Evolutionary conservation across 2,113 vertebrate species (phyloP).

Genomic region (Anseranas semipalmata): DNA sequence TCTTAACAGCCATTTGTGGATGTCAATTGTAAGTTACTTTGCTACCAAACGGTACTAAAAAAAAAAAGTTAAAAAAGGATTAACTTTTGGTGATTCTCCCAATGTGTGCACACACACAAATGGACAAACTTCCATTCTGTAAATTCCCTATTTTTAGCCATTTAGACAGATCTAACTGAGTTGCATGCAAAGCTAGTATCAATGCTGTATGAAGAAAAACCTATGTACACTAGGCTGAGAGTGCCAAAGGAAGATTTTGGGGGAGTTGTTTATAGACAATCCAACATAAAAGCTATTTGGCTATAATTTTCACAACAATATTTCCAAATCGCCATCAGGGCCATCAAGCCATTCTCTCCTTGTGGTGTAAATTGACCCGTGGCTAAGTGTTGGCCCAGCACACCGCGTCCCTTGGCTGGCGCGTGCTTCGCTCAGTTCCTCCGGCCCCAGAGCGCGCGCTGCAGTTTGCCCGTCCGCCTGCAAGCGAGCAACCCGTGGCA

Average conservation of each 20-base stretch:
- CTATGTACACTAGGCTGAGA: not conserved
- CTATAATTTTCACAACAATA: not conserved
- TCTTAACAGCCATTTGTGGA: not conserved
- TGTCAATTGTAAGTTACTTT: not conserved
- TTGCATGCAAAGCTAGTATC: not conserved
- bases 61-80: not conserved
- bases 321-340: not conserved
- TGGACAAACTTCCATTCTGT: not conserved
- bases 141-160: not conserved
- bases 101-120: accelerated
- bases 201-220: not conserved
- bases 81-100: not conserved
- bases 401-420: not conserved
- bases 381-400: not conserved
- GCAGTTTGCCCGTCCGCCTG: accelerated
- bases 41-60: not conserved
- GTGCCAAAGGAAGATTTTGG: not conserved
- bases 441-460: not conserved
- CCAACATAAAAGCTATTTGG: not conserved
- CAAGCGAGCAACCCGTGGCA: not conserved
- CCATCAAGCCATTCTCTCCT: not conserved
- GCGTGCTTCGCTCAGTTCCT: accelerated
- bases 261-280: not conserved
- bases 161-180: not conserved
- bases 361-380: not conserved